phyloP scores from a whole-genome alignment of 2,888 invertebrate species.

The Vesta saturnalis region DNA sequence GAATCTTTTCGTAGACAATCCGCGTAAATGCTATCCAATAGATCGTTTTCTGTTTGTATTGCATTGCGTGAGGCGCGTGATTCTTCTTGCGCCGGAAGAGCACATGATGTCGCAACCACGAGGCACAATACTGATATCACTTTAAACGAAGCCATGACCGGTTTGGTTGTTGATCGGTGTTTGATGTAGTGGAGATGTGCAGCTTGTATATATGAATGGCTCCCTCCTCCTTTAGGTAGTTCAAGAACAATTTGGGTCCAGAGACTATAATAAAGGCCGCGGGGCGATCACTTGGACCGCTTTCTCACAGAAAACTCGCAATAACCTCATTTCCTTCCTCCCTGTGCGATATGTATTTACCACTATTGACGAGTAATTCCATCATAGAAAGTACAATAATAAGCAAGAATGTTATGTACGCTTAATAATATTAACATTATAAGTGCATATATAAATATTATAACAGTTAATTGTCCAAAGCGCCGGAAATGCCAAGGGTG shows the following conservation, averaged over 20 bases:
- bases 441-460: slow-evolving; percentile 19
- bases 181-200: slow-evolving; percentile 57
- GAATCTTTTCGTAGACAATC: slow-evolving; percentile 87
- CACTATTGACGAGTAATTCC: slow-evolving; percentile 24
- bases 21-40: slow-evolving; percentile 78
- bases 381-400: slow-evolving; percentile 23
- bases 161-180: slow-evolving; percentile 53
- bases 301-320: slow-evolving; percentile 61
- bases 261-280: slow-evolving; percentile 60
- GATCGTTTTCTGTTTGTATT: slow-evolving; percentile 78
- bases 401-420: slow-evolving; percentile 8
- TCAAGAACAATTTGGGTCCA: slow-evolving; percentile 62
- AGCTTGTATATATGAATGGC: slow-evolving; percentile 59
- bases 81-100: slow-evolving; percentile 76
- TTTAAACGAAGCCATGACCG: slow-evolving; percentile 63
- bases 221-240: slow-evolving; percentile 57
- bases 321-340: slow-evolving; percentile 57
- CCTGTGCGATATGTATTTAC: slow-evolving; percentile 41
- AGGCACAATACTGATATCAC: slow-evolving; percentile 65
- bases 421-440: neutral
- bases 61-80: slow-evolving; percentile 66
- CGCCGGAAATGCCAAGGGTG: slow-evolving; percentile 34
- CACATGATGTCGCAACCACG: slow-evolving; percentile 64
- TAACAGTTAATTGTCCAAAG: neutral
- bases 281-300: slow-evolving; percentile 62